Conservation (phyloP, 1,140 invertebrate species). For the Diabrotica virgifera region DNA sequence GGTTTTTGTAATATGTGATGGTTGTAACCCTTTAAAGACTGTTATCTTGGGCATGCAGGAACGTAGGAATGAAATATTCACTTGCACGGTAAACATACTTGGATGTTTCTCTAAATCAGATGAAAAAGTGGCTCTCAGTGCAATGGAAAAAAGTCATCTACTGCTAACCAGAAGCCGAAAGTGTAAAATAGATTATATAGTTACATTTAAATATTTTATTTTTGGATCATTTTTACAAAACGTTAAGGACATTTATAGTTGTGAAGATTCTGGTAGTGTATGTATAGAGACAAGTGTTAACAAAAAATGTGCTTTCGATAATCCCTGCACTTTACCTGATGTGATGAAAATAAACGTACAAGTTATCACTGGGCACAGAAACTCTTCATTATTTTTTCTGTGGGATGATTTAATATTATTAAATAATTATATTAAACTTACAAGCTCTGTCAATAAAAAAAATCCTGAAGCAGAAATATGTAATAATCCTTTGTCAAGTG, state of each 20-base stretch:
- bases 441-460: conserved; percentile 1
- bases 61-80: conserved; percentile 4
- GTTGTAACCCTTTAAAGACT: conserved; percentile 22
- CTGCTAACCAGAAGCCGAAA: not conserved
- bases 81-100: conserved; percentile 14
- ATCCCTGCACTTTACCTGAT: not conserved
- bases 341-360: conserved; percentile 24
- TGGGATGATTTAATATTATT: conserved; percentile 24
- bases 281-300: conserved; percentile 20
- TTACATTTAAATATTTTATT: conserved; percentile 5
- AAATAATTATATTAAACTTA: conserved; percentile 21
- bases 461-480: conserved; percentile 17
- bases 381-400: conserved; percentile 17
- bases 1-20: conserved; percentile 27
- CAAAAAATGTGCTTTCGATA: conserved; percentile 12
- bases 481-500: conserved; percentile 15
- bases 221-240: conserved; percentile 21
- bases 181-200: not conserved
- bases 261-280: conserved; percentile 21
- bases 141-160: conserved; percentile 22
- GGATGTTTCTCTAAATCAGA: conserved; percentile 18
- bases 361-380: conserved; percentile 25
- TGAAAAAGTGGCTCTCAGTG: conserved; percentile 9
- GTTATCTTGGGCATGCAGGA: conserved; percentile 18
- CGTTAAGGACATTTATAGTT: conserved; percentile 13